Percentiles rank a stretch among this genome's conserved stretches.
Conservation (phyloP, 2,797 vertebrate species). For the Lemur catta region DNA sequence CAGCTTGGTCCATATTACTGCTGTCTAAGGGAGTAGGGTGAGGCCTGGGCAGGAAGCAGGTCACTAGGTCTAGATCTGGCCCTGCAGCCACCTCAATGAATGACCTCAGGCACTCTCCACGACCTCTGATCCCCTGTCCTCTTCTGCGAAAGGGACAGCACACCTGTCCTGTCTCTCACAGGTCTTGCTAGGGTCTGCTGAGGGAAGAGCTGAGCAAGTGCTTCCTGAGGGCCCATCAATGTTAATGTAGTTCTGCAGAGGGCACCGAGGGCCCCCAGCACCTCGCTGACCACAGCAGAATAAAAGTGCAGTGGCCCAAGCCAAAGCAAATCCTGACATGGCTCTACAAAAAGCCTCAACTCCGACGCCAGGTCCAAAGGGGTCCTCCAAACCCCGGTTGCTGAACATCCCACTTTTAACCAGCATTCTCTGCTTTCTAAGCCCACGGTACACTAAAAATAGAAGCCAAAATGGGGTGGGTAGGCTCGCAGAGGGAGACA, state of each 20-base stretch:
- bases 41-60: not conserved
- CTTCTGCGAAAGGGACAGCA: not conserved
- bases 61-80: not conserved
- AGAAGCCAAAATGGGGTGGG: not conserved
- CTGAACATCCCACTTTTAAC: no score
- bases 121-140: not conserved
- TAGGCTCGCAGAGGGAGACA: not conserved
- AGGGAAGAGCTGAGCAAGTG: not conserved
- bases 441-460: no score
- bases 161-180: not conserved
- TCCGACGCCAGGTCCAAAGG: not conserved
- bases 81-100: not conserved
- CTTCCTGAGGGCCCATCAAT: not conserved
- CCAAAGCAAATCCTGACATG: not conserved
- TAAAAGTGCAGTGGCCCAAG: not conserved
- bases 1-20: not conserved
- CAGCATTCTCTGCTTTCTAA: not conserved
- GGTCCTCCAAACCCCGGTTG: accelerated
- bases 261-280: not conserved
- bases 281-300: not conserved
- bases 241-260: not conserved
- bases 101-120: not conserved
- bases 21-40: not conserved
- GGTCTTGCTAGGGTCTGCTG: not conserved
- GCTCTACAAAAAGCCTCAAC: not conserved